These are phyloP conservation scores for Tetragonula clypearis DNA, from an alignment of 1,140 invertebrate genomes.

Conservation along the genomic window DNA sequence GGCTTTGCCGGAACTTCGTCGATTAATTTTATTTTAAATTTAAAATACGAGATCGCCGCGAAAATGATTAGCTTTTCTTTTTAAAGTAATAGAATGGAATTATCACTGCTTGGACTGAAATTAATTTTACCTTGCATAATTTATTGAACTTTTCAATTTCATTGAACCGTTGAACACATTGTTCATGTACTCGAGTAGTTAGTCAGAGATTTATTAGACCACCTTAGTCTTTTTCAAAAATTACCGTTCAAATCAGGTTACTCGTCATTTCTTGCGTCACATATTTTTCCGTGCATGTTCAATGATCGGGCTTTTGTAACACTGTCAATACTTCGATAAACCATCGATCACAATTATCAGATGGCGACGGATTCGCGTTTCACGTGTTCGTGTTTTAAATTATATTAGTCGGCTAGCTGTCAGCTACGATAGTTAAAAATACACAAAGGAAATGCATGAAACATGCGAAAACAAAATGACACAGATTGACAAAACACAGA, in stretches of 20 bases:
- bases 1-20: background rate
- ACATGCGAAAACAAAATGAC: background rate
- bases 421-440: background rate
- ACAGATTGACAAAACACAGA: background rate
- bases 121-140: background rate
- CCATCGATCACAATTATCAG: background rate
- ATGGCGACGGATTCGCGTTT: background rate
- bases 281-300: background rate
- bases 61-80: too few species aligned
- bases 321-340: background rate
- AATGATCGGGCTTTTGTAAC: background rate
- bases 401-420: background rate
- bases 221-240: too few species aligned
- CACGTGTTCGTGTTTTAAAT: background rate
- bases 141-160: background rate
- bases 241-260: background rate
- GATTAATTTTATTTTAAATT: background rate
- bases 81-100: too few species aligned
- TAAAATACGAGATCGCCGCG: too few species aligned
- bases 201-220: too few species aligned
- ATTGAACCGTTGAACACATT: background rate
- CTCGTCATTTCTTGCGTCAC: background rate
- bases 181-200: too few species aligned
- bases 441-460: background rate
- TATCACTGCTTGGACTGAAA: too few species aligned